These are phyloP conservation scores for Agrochola lota DNA, from an alignment of 2,888 invertebrate species.

Conservation along the genomic window DNA sequence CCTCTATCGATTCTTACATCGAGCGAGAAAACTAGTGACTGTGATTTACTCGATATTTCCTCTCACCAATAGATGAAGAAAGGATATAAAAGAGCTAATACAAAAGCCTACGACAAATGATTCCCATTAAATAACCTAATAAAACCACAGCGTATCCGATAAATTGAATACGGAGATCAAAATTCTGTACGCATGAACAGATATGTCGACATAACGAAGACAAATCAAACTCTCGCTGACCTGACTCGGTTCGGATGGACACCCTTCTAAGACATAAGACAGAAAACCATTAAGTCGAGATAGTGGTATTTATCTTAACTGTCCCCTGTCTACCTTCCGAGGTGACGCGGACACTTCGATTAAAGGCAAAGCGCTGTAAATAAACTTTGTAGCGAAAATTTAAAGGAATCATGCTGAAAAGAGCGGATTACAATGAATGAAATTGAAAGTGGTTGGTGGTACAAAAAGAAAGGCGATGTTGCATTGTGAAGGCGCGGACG, in stretches of 20 bases:
- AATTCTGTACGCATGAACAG: conserved; percentile 77
- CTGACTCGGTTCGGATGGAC: conserved; percentile 80
- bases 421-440: conserved; percentile 29
- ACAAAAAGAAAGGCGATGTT: conserved; percentile 38
- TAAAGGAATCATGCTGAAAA: conserved; percentile 27
- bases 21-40: conserved; percentile 13
- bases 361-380: conserved; percentile 65
- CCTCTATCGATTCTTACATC: conserved; percentile 17
- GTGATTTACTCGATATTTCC: conserved; percentile 38
- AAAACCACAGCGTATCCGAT: conserved; percentile 65
- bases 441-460: conserved; percentile 46
- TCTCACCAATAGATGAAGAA: neutral
- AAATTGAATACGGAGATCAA: conserved; percentile 75
- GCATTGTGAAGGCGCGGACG: conserved; percentile 33
- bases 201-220: conserved; percentile 87
- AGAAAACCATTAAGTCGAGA: conserved; percentile 87
- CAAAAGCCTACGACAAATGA: conserved; percentile 38
- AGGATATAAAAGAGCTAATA: conserved; percentile 25
- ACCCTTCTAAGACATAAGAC: conserved; percentile 82
- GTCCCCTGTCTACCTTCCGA: conserved; percentile 73
- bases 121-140: conserved; percentile 49
- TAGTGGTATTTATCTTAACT: conserved; percentile 86
- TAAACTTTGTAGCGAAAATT: conserved; percentile 56
- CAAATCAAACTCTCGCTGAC: conserved; percentile 86
- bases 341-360: conserved; percentile 80